Base-by-base conservation (phyloP, 2,888 invertebrate species). In the Eristalis arbustorum region DNA sequence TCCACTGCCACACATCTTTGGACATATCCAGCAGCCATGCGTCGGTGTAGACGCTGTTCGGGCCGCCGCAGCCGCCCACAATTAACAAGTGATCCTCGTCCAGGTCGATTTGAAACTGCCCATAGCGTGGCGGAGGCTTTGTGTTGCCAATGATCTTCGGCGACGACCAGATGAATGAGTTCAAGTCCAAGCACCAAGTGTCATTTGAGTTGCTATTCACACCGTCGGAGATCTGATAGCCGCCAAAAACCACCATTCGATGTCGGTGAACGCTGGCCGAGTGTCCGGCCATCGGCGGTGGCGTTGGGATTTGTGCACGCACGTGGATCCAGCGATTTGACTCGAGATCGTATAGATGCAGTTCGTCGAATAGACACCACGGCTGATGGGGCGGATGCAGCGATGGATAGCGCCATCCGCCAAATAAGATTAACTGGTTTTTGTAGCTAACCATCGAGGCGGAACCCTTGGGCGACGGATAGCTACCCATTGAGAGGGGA, bases 381-480 rank as follows among this genome's bases (percentile, higher is more conserved):
- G 95, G 96, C 92, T 97, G 97, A 91, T 96, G 96, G 66, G 96
- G 94, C 68, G 98, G 97, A 92, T 97, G 95, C 77, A 97, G 94
- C 88, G 98, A 96, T 28, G 98, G 98, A 93, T 98, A 97, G 13
- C 98, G 96, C 98, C 98, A 98, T 6, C 99, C 99, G 61, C 99
- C 99, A 94, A 98, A 99, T 72, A 99, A 93, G 85, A 98, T 94
- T 88, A 99, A 94, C 88, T 94, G 95, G 90, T 97, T 96, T 89
- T 96, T 95, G 93, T 98, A 97, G 88, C 95, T 94, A n/a, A 98
- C 96, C 95, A 99, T 95, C 22, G 98, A 96, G 40, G 98, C 98
- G 91, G 98, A 98, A 69, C 98, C 98, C 93, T 98, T 99, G 0
- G 99, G 98, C 4, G 98, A 97, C 10, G 99, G 99, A 93, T 98